Base-by-base conservation (phyloP, 2,888 invertebrate genomes). In the Halictus quadricinctus region DNA sequence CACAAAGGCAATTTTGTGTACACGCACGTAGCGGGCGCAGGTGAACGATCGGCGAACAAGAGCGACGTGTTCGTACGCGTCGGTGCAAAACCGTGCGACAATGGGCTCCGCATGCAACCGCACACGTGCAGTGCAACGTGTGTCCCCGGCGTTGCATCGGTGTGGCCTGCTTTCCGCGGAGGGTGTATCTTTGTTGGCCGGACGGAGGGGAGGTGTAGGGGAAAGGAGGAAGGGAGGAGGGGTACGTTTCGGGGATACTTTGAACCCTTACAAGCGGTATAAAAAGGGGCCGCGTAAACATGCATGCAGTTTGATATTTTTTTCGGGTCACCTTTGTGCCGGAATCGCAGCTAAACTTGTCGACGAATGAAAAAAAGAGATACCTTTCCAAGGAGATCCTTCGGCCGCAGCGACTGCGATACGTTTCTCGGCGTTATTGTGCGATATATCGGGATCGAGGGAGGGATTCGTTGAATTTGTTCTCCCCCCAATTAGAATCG, bases 51-150 rank as follows among this genome's bases (percentile, higher is more conserved):
- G n/a, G 21, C 70, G 70, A 70, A 70, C 41, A 70, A 69, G 29
- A 43, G 8, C 69, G 41, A n/a, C 43, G 72, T 41, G 78, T 66
- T 12, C 41, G 72, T 50, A 58, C 41, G 50, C n/a, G 54, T 54
- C 58, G 46, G 29, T 69, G 76, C 36, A 73, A 41, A 64, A 75
- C 41, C 75, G 75, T 29, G 66, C 64, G 25, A 86, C 85, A 84
- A 84, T 81, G 43, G 79, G 12, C 58, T 76, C 72, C 79, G 82
- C 74, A 46, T 78, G 60, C 72, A 74, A 78, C 58, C 75, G 84
- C 41, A 46, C 78, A 48, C 69, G 70, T 70, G 70, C 70, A 70
- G n/a, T n/a, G 70, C 54, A 36, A 64, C 72, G 76, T 76, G 72
- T 0, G 72, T 0, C 13, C 29, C 18, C 50, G 69, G 21, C 21